phyloP scores from a whole-genome alignment of 2,113 vertebrate genomes.

The Xenopus tropicalis region DNA sequence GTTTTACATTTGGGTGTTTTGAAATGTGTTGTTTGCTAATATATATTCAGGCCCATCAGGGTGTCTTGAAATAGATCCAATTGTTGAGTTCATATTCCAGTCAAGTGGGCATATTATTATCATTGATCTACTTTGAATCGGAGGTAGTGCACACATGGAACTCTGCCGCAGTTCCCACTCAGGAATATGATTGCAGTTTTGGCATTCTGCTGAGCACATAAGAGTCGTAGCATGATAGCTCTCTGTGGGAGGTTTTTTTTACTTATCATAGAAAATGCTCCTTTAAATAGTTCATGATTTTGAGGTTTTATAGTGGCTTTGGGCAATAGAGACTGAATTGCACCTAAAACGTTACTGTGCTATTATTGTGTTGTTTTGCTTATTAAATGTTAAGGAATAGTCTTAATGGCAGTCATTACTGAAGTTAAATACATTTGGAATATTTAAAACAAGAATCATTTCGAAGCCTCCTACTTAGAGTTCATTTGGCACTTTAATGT shows the following conservation, averaged over 20 bases:
- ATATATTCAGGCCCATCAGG: neutral
- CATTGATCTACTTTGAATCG: neutral
- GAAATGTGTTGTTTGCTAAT: neutral
- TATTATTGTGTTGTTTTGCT: too few relatives aligned
- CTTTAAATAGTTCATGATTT: conserved; percentile 20
- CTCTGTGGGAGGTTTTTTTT: neutral
- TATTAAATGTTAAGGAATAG: too few relatives aligned
- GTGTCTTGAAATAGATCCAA: neutral
- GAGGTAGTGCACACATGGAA: neutral
- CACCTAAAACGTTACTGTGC: neutral
- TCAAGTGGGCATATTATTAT: conserved; percentile 2
- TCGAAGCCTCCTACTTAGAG: too few relatives aligned
- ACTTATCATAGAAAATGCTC: neutral
- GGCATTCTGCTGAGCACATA: neutral
- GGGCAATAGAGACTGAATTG: neutral
- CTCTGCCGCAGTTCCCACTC: neutral
- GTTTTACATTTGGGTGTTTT: neutral
- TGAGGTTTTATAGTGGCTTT: conserved; percentile 3
- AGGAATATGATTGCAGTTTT: neutral
- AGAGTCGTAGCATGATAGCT: neutral
- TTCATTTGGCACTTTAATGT: too few relatives aligned
- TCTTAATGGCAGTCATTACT: too few relatives aligned
- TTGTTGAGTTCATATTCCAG: neutral
- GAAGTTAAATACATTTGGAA: too few relatives aligned
- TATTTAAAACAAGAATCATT: too few relatives aligned